Evolutionary conservation across 2,797 vertebrate species (phyloP).

Genomic region (Glossophaga mutica): DNA sequence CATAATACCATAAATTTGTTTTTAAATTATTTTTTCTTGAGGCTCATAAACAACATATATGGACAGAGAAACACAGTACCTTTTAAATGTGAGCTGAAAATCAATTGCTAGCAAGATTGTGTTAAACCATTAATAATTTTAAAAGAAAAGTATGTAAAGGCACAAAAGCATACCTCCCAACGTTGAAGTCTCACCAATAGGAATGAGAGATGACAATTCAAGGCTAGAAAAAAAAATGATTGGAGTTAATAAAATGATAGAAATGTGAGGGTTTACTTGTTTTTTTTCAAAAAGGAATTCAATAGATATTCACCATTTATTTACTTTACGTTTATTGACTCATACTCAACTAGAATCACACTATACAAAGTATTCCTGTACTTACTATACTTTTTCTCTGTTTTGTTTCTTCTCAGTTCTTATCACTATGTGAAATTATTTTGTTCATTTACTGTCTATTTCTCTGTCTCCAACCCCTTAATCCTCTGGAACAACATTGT

Average conservation of each 20-base stretch:
- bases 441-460: not conserved
- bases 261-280: not conserved
- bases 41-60: not conserved
- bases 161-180: slow-evolving; percentile 79
- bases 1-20: not conserved
- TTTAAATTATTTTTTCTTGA: slow-evolving; percentile 7
- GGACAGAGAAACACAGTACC: not conserved
- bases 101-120: not conserved
- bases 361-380: not conserved
- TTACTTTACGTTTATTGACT: slow-evolving; percentile 6
- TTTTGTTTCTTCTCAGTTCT: slow-evolving; percentile 17
- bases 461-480: not conserved
- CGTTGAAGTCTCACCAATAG: slow-evolving; percentile 71
- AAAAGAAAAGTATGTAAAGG: slow-evolving; percentile 34
- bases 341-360: not conserved
- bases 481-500: not conserved
- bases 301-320: not conserved
- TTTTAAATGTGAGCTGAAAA: not conserved
- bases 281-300: not conserved
- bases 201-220: slow-evolving; percentile 74
- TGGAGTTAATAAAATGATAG: slow-evolving; percentile 56
- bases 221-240: slow-evolving; percentile 57
- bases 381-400: not conserved
- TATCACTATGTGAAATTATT: slow-evolving; percentile 14
- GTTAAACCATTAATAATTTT: not conserved